Evolutionary conservation across 1,140 invertebrate species (phyloP).

Genomic region (Gryon sp.): DNA sequence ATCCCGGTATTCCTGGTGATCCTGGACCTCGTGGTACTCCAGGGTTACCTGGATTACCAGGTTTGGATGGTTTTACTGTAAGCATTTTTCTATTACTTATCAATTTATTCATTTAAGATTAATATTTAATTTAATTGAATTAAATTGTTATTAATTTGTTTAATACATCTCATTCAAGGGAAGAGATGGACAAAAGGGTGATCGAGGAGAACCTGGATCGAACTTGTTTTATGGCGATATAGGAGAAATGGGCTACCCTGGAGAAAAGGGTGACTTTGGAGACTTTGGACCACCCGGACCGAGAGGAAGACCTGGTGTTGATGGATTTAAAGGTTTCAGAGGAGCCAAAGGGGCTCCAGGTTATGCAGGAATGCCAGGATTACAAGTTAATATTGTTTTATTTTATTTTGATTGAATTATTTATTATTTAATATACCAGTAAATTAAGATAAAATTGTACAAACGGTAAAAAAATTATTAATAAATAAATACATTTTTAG

Average conservation of each 20-base stretch:
- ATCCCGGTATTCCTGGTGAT: constrained; percentile 80
- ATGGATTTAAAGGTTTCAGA: constrained; percentile 79
- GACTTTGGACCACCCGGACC: constrained; percentile 72
- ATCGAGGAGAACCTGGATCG: constrained; percentile 76
- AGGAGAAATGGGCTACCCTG: constrained; percentile 70
- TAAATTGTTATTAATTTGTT: no score
- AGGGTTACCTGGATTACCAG: constrained; percentile 77
- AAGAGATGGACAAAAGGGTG: constrained; percentile 74
- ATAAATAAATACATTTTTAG: constrained; percentile 29
- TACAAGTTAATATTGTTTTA: constrained; percentile 63
- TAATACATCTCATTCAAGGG: no score
- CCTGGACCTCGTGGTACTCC: constrained; percentile 78
- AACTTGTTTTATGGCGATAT: constrained; percentile 74
- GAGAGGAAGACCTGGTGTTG: constrained; percentile 75
- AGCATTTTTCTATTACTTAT: no score
- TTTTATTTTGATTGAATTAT: not conserved
- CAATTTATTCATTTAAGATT: not conserved
- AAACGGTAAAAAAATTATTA: no score
- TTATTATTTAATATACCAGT: no score
- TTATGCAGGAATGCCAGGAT: constrained; percentile 68
- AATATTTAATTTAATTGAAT: constrained; percentile 3
- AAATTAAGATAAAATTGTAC: no score
- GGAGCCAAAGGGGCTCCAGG: constrained; percentile 80
- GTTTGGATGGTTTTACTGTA: constrained; percentile 76
- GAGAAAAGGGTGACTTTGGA: constrained; percentile 73